These are phyloP conservation scores for Sebastes iracundus DNA, from an alignment of 2,797 vertebrate genomes.

Conservation along the genomic window DNA sequence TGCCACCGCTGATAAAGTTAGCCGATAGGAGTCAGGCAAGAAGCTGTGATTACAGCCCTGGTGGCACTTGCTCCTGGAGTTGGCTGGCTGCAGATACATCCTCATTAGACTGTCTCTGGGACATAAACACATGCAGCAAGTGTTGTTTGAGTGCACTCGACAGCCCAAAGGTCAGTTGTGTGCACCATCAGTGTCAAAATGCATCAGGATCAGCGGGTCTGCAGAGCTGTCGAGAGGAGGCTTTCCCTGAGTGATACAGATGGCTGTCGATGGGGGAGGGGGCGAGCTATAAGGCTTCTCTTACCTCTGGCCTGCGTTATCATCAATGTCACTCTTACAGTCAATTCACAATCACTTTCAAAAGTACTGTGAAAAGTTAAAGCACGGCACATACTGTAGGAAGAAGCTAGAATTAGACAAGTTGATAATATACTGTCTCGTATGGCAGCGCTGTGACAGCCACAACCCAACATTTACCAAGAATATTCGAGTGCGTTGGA, in stretches of 20 bases:
- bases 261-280: conserved; percentile 29
- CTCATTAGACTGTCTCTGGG: conserved; percentile 85
- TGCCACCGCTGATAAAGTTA: conserved; percentile 23
- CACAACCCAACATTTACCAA: conserved; percentile 23
- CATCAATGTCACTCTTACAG: conserved; percentile 30
- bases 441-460: neutral
- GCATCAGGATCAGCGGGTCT: conserved; percentile 76
- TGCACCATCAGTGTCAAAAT: conserved; percentile 77
- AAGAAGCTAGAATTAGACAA: neutral
- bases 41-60: conserved; percentile 85
- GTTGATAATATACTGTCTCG: conserved; percentile 1
- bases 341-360: conserved; percentile 26
- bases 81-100: conserved; percentile 78
- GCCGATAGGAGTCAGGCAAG: conserved; percentile 54
- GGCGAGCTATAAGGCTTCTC: conserved; percentile 11
- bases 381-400: neutral
- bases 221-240: conserved; percentile 48
- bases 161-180: conserved; percentile 75
- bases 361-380: neutral
- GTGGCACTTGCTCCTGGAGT: conserved; percentile 78
- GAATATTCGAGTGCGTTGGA: conserved; percentile 3
- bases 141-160: conserved; percentile 77
- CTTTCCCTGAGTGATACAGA: conserved; percentile 67
- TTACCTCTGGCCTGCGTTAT: conserved; percentile 45
- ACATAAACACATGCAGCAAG: conserved; percentile 84